Evolutionary conservation across 2,113 vertebrate genomes (phyloP).

Genomic region (Microtus ochrogaster): DNA sequence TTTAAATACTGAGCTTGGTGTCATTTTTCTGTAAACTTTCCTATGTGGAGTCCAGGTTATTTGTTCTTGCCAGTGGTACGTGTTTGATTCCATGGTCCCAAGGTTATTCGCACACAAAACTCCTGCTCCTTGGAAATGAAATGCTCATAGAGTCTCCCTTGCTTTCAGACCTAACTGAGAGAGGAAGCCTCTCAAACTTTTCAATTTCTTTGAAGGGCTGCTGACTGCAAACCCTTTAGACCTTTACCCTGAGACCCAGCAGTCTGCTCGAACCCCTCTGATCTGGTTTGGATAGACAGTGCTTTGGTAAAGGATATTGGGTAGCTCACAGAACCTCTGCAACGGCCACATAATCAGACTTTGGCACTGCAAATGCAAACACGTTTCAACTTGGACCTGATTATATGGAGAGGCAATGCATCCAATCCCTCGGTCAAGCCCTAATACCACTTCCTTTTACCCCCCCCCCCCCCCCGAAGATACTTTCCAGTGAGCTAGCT

Average conservation of each 20-base stretch:
- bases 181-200: background rate
- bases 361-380: conserved; percentile 17
- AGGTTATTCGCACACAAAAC: background rate
- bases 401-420: conserved; percentile 48
- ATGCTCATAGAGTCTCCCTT: background rate
- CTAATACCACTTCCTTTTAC: conserved; percentile 45
- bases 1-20: background rate
- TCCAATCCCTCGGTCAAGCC: background rate
- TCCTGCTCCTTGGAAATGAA: background rate
- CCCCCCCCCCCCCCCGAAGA: too few relatives aligned
- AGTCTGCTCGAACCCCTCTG: background rate
- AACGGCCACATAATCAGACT: conserved; percentile 33
- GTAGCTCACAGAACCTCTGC: background rate
- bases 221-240: background rate
- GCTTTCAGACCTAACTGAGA: background rate
- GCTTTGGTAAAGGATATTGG: conserved; percentile 9
- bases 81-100: background rate
- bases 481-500: conserved; percentile 41
- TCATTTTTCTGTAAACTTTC: background rate
- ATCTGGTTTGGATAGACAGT: background rate
- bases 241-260: background rate
- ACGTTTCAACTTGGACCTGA: conserved; percentile 42
- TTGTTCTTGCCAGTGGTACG: background rate
- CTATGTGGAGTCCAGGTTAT: background rate
- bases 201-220: background rate